A percentile compares a stretch with the other conserved stretches of the same genome.
These are phyloP conservation scores for Telmatherina bonti DNA, from an alignment of 2,797 vertebrate species.

Conservation along the genomic window DNA sequence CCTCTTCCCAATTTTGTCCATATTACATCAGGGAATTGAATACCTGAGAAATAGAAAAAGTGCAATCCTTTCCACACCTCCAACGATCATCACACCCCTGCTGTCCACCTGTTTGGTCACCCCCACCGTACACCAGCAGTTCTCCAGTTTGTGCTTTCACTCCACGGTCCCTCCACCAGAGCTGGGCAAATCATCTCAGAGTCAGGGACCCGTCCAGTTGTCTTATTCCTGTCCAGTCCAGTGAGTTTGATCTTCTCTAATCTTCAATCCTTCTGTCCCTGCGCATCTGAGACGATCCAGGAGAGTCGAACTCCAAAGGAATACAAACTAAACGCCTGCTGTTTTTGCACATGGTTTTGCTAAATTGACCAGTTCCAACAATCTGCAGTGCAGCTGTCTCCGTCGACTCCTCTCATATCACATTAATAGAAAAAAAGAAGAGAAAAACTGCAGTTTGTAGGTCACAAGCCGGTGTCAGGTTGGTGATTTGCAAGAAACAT, in stretches of 20 bases:
- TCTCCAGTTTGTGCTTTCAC: slow-evolving; percentile 63
- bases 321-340: slow-evolving; percentile 36
- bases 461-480: background rate
- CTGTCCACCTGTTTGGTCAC: slow-evolving; percentile 31
- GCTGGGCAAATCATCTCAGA: slow-evolving; percentile 58
- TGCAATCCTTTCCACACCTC: slow-evolving; percentile 32
- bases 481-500: background rate
- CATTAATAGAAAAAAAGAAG: background rate
- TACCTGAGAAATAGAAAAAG: slow-evolving; percentile 43
- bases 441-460: background rate
- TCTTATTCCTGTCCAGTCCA: slow-evolving; percentile 60
- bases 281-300: slow-evolving; percentile 36
- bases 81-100: slow-evolving; percentile 37
- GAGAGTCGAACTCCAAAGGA: slow-evolving; percentile 45
- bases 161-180: slow-evolving; percentile 33
- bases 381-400: background rate
- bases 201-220: slow-evolving; percentile 49
- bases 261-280: slow-evolving; percentile 47
- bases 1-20: slow-evolving; percentile 60
- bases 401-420: background rate
- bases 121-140: slow-evolving; percentile 35
- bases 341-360: slow-evolving; percentile 8
- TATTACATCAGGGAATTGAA: slow-evolving; percentile 36
- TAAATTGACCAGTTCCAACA: slow-evolving; percentile 1
- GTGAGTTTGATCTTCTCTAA: slow-evolving; percentile 59